A percentile compares a stretch with the other conserved stretches of the same genome.
phyloP scores from a whole-genome alignment of 2,113 vertebrate genomes.

The Solea senegalensis region DNA sequence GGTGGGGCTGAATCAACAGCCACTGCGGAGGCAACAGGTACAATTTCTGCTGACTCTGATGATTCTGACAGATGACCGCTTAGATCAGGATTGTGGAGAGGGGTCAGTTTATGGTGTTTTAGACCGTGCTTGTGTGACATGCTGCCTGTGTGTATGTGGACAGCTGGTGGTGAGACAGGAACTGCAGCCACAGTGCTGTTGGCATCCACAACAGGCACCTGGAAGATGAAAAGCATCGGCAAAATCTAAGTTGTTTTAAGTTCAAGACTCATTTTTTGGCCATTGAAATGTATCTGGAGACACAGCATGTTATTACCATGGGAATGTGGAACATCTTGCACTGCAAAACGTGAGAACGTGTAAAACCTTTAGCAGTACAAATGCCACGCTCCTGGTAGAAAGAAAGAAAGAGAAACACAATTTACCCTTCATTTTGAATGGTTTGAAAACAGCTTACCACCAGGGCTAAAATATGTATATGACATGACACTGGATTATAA shows the following conservation, averaged over 20 bases:
- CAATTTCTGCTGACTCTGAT: constrained; percentile 64
- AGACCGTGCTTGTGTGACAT: constrained; percentile 48
- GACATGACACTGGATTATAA: too few species aligned
- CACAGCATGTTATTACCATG: constrained; percentile 50
- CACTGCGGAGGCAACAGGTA: constrained; percentile 7
- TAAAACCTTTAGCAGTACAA: constrained; percentile 61
- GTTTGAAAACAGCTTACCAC: background rate
- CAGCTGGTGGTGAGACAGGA: background rate
- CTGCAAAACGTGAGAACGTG: constrained; percentile 32
- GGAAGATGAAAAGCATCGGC: background rate
- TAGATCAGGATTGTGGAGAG: constrained; percentile 55
- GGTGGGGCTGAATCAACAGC: background rate
- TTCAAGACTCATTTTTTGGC: fast-evolving
- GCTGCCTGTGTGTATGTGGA: constrained; percentile 37
- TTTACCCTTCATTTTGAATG: background rate
- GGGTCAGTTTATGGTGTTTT: constrained; percentile 71
- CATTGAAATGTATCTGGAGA: background rate
- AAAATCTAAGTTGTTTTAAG: background rate
- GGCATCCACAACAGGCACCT: constrained; percentile 54
- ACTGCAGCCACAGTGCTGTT: constrained; percentile 42
- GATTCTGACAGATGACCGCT: constrained; percentile 74
- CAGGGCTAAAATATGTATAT: background rate
- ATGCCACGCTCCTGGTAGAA: constrained; percentile 70
- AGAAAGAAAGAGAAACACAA: background rate
- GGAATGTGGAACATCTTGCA: constrained; percentile 69